These are phyloP conservation scores for Nudaria mundana DNA, from an alignment of 2,888 invertebrate species.

Conservation along the genomic window DNA sequence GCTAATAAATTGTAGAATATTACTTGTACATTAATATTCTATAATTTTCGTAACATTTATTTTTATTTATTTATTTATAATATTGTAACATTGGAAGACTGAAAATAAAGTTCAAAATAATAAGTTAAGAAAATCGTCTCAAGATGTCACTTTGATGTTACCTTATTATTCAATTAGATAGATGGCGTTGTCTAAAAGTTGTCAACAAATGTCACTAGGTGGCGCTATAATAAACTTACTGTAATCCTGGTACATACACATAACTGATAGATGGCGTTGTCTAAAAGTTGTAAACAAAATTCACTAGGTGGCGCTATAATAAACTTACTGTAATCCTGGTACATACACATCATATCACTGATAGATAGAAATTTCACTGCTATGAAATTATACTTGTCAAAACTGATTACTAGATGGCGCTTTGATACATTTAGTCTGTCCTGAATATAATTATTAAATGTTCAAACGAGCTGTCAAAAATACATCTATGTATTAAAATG, in stretches of 20 bases:
- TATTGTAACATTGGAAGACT: too few species aligned
- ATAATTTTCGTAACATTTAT: too few species aligned
- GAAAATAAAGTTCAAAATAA: background rate
- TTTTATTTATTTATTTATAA: too few species aligned
- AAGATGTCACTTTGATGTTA: background rate
- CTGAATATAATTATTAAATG: too few species aligned
- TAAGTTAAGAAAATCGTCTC: background rate
- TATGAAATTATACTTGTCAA: background rate
- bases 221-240: background rate
- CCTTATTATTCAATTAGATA: background rate
- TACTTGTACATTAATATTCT: too few species aligned
- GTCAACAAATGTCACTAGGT: slow-evolving; percentile 10
- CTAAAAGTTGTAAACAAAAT: slow-evolving; percentile 3
- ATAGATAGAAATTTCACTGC: slow-evolving; percentile 1
- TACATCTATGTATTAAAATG: too few species aligned
- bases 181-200: background rate
- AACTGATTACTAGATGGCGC: slow-evolving; percentile 8
- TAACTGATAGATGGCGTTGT: slow-evolving; percentile 2
- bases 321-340: too few species aligned
- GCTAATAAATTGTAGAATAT: too few species aligned
- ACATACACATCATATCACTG: too few species aligned
- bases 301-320: slow-evolving; percentile 1
- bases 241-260: too few species aligned
- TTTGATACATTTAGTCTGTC: too few species aligned
- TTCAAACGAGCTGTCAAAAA: too few species aligned